Percentiles rank a stretch among this genome's conserved stretches.
phyloP scores from a whole-genome alignment of 2,888 invertebrate species.

The Stegana nigrithorax region DNA sequence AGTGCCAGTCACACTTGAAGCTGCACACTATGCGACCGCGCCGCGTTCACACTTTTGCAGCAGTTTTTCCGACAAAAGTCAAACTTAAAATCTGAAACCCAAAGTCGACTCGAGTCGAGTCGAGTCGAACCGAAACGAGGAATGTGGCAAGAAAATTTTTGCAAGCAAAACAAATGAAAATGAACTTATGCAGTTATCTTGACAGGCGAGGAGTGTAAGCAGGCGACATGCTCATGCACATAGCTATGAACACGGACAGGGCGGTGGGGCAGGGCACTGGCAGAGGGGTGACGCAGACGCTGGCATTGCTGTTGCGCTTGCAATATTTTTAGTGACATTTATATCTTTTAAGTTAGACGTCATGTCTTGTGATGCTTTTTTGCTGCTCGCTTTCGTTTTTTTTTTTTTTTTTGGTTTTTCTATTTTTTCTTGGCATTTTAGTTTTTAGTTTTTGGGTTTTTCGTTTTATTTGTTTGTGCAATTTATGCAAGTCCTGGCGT shows the following conservation, averaged over 20 bases:
- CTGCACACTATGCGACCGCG: too few relatives aligned
- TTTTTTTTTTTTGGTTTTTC: too few relatives aligned
- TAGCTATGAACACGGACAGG: too few relatives aligned
- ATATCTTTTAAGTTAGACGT: constrained; percentile 39
- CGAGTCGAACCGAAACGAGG: constrained; percentile 22
- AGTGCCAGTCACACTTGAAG: constrained; percentile 11
- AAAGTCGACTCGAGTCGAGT: constrained; percentile 35
- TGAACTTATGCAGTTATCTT: constrained; percentile 62
- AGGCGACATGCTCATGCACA: not conserved
- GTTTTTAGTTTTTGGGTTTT: too few relatives aligned
- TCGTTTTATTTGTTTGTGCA: too few relatives aligned
- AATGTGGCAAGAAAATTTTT: constrained; percentile 14
- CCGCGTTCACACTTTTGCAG: not conserved
- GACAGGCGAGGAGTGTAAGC: constrained; percentile 38
- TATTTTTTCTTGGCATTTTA: too few relatives aligned
- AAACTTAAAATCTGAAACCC: constrained; percentile 22
- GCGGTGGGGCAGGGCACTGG: too few relatives aligned
- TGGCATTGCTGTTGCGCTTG: constrained; percentile 21
- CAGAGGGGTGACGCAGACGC: constrained; percentile 23
- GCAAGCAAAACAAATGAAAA: constrained; percentile 41
- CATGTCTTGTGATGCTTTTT: too few relatives aligned
- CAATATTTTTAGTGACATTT: constrained; percentile 58
- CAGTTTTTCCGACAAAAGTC: constrained; percentile 17
- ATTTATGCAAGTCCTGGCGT: too few relatives aligned
- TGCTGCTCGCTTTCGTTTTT: too few relatives aligned